These are phyloP conservation scores for Dendroctonus valens DNA, from an alignment of 1,140 invertebrate genomes.

Conservation along the genomic window DNA sequence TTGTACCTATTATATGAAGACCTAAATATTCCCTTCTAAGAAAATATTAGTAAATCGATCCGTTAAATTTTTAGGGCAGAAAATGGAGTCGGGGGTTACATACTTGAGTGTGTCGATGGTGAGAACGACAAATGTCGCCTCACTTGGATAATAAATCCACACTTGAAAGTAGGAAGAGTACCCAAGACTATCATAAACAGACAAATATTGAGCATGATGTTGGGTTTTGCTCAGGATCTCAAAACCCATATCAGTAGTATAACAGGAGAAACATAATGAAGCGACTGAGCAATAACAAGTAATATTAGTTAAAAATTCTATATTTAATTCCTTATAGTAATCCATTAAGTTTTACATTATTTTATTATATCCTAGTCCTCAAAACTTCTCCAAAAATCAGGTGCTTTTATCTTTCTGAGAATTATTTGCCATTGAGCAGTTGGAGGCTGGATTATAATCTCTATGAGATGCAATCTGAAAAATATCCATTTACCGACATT, in stretches of 20 bases:
- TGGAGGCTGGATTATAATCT: no score
- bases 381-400: no score
- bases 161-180: constrained; percentile 73
- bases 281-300: neutral
- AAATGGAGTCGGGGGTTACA: constrained; percentile 70
- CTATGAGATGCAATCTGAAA: no score
- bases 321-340: neutral
- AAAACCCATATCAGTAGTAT: constrained; percentile 9
- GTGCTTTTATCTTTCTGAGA: no score
- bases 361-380: neutral
- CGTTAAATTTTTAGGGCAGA: constrained; percentile 60
- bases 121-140: constrained; percentile 61
- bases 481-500: no score
- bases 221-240: constrained; percentile 56
- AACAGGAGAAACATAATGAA: constrained; percentile 2
- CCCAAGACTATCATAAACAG: constrained; percentile 64
- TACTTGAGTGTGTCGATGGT: constrained; percentile 57
- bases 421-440: no score
- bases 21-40: no score
- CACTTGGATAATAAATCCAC: constrained; percentile 70
- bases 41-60: no score
- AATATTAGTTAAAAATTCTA: neutral
- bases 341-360: neutral
- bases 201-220: constrained; percentile 57
- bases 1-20: no score